Evolutionary conservation across 92 coral and sea anemone species (phyloP), one percentile per base, ranked within the genome.

Genomic region (Zoanthus sociatus): DNA sequence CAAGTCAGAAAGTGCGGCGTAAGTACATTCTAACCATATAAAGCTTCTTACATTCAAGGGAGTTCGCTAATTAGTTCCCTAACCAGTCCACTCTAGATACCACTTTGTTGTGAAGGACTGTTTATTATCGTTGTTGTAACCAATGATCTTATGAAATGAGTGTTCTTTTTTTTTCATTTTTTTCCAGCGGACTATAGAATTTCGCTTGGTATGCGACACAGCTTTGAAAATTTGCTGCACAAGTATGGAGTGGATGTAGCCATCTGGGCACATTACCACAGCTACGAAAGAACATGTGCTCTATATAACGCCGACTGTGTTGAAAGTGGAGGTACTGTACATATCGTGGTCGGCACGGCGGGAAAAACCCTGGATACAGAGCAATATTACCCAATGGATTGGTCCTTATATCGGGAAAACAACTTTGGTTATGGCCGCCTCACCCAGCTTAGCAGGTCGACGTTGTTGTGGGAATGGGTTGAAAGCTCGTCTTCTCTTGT

Each of bases 231-330:
- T 1, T 87, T 96, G 61, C 88, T 96, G 56, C 82, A 92, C 88
- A 87, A 93, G 50, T 95, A 96, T 91, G 83, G 90, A 56, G 98
- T 96, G 14, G 98, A 96, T 78, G 69, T 96, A 63, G 99, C 96
- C 1, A 76, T 96, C 82, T 97, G 99, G 99, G 99, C 97, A 5
- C 99, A 97, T 87, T 97, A 90, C 31, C 99, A 97, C 92, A 97
- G 99, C 91, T 96, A 96, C 82, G 99, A 96, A 79, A 86, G 99
- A 60, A 96, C 99, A 51, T 96, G 99, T 72, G 88, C 98, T 6
- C 87, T 96, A 55, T 88, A 90, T 72, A 87, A 68, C n/a, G 81
- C 86, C 12, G 71, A 84, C 13, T 96, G 99, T 72, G 87, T 88
- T 33, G 81, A 87, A 21, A 69, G 42, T 76, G 96, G 94, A 0